Conservation (phyloP, 2,797 vertebrate genomes). For the Eulemur rubriventer region DNA sequence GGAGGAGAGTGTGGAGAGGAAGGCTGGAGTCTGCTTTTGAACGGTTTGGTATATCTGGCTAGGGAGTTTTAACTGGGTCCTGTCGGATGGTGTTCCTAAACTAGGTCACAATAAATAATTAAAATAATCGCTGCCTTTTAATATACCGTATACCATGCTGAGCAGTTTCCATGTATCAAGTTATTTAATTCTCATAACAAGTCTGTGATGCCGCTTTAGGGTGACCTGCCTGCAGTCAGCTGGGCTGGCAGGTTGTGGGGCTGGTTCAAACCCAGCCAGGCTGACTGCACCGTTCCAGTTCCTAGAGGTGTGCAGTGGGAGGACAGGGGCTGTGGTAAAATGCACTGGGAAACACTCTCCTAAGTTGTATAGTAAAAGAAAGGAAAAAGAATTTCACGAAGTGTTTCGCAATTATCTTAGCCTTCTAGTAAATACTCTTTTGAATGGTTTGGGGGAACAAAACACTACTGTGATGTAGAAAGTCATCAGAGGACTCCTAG, state of each 20-base stretch:
- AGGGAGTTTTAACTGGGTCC: not conserved
- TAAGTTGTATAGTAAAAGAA: not conserved
- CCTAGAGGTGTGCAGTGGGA: not conserved
- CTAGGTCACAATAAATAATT: not conserved
- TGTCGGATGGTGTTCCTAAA: not conserved
- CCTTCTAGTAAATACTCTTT: not conserved
- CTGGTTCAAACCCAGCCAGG: not conserved
- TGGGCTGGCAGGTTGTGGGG: not conserved
- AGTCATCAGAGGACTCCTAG: not conserved
- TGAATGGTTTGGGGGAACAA: not conserved
- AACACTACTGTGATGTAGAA: not conserved
- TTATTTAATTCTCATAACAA: not conserved
- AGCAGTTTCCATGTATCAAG: accelerated
- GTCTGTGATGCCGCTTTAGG: not conserved
- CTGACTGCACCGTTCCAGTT: accelerated
- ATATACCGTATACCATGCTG: accelerated
- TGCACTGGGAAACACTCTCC: not conserved
- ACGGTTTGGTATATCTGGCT: not conserved
- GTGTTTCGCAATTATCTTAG: not conserved
- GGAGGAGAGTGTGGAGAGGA: not conserved
- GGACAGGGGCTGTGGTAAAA: not conserved
- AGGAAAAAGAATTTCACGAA: not conserved
- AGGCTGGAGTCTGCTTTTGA: not conserved
- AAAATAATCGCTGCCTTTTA: not conserved
- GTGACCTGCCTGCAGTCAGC: accelerated